These are phyloP conservation scores for Dicyrtoma fusca DNA, from an alignment of 2,888 invertebrate genomes.

Conservation along the genomic window DNA sequence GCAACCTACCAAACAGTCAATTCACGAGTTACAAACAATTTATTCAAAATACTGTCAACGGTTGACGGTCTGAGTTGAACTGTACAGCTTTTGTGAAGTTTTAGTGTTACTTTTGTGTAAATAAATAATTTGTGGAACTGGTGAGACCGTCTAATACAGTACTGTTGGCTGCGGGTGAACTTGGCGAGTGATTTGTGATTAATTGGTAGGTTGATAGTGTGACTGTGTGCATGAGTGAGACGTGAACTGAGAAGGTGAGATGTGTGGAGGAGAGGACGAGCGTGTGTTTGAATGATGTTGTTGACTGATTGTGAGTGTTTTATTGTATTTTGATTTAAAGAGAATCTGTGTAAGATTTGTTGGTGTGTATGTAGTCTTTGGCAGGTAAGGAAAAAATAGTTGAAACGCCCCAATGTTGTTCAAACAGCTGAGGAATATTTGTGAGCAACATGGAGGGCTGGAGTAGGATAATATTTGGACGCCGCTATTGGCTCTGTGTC, in stretches of 20 bases:
- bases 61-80: too few species aligned
- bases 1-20: too few species aligned
- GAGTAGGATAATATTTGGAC: conserved; percentile 48
- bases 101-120: too few species aligned
- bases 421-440: conserved; percentile 45
- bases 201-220: conserved; percentile 6
- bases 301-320: conserved; percentile 35
- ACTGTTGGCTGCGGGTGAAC: neutral
- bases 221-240: conserved; percentile 1
- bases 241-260: too few species aligned
- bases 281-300: conserved; percentile 20
- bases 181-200: neutral
- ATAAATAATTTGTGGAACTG: too few species aligned
- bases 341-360: conserved; percentile 38
- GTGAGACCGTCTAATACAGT: too few species aligned
- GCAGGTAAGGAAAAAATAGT: conserved; percentile 27
- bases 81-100: too few species aligned
- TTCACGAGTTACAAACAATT: too few species aligned
- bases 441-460: conserved; percentile 38
- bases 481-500: conserved; percentile 51
- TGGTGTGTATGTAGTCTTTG: conserved; percentile 29
- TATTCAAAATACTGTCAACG: too few species aligned
- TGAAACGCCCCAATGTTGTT: conserved; percentile 50
- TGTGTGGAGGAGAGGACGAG: conserved; percentile 11
- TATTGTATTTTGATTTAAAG: conserved; percentile 36